Base-by-base conservation (phyloP, 2,113 vertebrate genomes). In the Anhinga rufa region DNA sequence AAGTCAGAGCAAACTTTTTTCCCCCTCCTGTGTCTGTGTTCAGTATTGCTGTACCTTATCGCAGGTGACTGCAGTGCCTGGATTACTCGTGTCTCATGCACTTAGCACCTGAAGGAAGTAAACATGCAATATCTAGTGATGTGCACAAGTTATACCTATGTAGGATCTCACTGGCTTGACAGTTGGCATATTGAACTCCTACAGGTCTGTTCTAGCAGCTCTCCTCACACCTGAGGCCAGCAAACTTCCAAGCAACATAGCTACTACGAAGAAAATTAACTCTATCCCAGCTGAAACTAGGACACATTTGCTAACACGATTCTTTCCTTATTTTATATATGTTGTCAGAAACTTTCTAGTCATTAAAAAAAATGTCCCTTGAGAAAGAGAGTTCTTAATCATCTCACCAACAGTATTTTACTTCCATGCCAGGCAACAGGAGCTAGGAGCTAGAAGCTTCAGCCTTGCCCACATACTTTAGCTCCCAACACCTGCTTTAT, bases 101-200 rank as follows among this genome's bases (percentile, higher is more conserved):
- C 29, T 46, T 14, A 69, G 1, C 21, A 61, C 18, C 12, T 18
- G 15, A 78, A 78, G 61, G 17, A 82, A 79, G 10, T 16, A 70
- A 48, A 60, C 22, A 48, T 0, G 0, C 11, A 44, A 28, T 14
- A 86, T 13, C 18, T 58, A 66, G 29, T 62, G 34, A 8, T 9
- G 8, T 8, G 26, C 24, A 55, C 7, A 29, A n/a, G 34, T 57
- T 69, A 72, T 6, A 7, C 14, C 68, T 18, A 25, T 14, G 19
- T 17, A 86, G 49, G 32, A 62, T 54, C 88, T 62, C 54, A 51
- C 7, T 26, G 70, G 54, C 55, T 78, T 92, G 42, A 14, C 75
- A 93, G 7, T 0, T 20, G 7, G 32, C n/a, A 31, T 25, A 68
- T 2, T 44, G 31, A 90, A 58, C 28, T 76, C 76, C 19, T 74